These are phyloP conservation scores for Champsocephalus gunnari DNA, from an alignment of 2,797 vertebrate species.

Conservation along the genomic window DNA sequence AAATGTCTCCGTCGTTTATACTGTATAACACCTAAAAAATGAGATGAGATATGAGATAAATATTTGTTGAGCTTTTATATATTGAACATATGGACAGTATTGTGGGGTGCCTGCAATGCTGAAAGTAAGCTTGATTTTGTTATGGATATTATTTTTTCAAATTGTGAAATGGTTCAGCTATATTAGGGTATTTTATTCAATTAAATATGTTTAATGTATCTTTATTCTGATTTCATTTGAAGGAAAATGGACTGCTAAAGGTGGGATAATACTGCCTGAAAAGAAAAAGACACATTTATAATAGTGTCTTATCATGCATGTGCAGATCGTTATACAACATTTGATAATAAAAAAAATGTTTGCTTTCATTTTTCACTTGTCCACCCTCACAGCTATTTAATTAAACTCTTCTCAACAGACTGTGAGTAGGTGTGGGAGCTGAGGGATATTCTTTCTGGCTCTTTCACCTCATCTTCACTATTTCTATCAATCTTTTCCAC, in stretches of 20 bases:
- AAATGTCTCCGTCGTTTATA: not conserved
- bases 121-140: too few relatives aligned
- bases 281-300: not conserved
- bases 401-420: conserved; percentile 44
- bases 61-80: too few relatives aligned
- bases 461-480: conserved; percentile 7
- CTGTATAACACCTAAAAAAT: not conserved
- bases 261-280: not conserved
- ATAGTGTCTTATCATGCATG: not conserved
- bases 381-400: conserved; percentile 42
- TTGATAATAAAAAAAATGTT: not conserved
- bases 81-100: too few relatives aligned
- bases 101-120: too few relatives aligned
- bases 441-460: conserved; percentile 4
- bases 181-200: too few relatives aligned
- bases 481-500: conserved; percentile 1
- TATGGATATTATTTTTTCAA: too few relatives aligned
- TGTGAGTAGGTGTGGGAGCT: conserved; percentile 35
- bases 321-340: not conserved
- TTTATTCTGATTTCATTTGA: too few relatives aligned
- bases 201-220: too few relatives aligned
- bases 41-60: not conserved
- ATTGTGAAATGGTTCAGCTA: too few relatives aligned
- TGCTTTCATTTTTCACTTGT: conserved; percentile 8
- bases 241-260: not conserved